Evolutionary conservation across 2,113 vertebrate species (phyloP).

Genomic region (Chaetorhynchus papuensis): DNA sequence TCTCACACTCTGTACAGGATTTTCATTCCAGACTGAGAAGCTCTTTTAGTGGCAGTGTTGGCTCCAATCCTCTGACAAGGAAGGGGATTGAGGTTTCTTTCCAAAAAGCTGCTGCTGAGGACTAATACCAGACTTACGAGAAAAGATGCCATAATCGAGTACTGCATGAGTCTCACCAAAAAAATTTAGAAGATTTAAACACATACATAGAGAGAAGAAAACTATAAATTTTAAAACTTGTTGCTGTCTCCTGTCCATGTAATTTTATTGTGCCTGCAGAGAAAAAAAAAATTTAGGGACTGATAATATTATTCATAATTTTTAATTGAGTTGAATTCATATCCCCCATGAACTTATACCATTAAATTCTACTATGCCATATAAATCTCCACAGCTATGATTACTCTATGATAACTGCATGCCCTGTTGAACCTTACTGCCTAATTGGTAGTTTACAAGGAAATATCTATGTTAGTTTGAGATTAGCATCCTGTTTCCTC

Average conservation of each 20-base stretch:
- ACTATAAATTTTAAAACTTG: not conserved
- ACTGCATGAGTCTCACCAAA: not conserved
- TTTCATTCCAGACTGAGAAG: not conserved
- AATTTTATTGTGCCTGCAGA: not conserved
- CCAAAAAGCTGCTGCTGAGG: not conserved
- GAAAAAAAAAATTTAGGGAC: not conserved
- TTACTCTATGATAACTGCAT: not conserved
- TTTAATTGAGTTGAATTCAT: constrained; percentile 22
- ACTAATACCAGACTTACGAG: not conserved
- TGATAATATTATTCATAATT: not conserved
- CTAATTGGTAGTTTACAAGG: constrained; percentile 29
- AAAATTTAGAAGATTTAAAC: not conserved
- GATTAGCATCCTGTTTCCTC: not conserved
- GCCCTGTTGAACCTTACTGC: not conserved
- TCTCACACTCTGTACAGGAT: not conserved
- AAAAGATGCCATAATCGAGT: not conserved
- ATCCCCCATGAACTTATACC: not conserved
- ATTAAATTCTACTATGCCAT: constrained; percentile 5
- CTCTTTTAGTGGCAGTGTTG: not conserved
- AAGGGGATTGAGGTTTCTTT: not conserved
- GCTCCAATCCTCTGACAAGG: not conserved
- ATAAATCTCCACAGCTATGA: not conserved
- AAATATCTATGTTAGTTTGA: constrained; percentile 5
- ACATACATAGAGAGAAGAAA: not conserved
- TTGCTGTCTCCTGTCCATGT: not conserved